Conservation (phyloP, 2,113 vertebrate species). For the Romanogobio albipinnatus region DNA sequence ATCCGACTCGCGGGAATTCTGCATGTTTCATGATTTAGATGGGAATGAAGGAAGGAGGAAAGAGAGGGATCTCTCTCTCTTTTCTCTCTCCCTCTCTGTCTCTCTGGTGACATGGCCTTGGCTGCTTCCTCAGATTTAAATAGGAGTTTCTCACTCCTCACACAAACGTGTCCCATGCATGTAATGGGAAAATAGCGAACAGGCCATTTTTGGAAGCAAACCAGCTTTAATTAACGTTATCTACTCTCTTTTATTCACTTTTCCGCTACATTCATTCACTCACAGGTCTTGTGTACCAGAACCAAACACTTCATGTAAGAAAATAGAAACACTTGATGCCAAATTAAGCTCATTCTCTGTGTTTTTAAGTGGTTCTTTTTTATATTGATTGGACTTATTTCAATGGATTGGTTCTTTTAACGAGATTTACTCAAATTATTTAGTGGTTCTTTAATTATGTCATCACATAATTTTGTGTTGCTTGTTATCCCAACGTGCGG, state of each 20-base stretch:
- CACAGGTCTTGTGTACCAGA: background rate
- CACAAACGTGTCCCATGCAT: slow-evolving; percentile 43
- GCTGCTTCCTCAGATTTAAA: slow-evolving; percentile 73
- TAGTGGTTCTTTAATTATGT: background rate
- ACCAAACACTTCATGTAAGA: background rate
- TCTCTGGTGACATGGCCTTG: slow-evolving; percentile 47
- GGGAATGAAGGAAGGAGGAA: slow-evolving; percentile 48
- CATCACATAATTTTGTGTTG: background rate
- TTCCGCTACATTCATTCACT: background rate
- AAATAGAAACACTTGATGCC: slow-evolving; percentile 8
- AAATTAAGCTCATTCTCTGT: background rate
- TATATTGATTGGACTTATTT: background rate
- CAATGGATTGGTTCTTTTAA: background rate
- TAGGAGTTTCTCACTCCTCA: slow-evolving; percentile 58
- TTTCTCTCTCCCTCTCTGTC: background rate
- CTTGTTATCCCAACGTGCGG: background rate
- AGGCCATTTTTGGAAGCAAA: slow-evolving; percentile 54
- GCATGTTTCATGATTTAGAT: slow-evolving; percentile 66
- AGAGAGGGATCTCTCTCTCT: slow-evolving; percentile 58
- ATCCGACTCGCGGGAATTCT: slow-evolving; percentile 67
- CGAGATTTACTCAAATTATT: background rate
- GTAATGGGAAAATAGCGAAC: slow-evolving; percentile 26
- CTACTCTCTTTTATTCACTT: slow-evolving; percentile 33
- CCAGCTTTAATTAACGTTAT: slow-evolving; percentile 65
- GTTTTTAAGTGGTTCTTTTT: background rate